Conservation (phyloP, 2,888 invertebrate genomes). For the Leuctra nigra region DNA sequence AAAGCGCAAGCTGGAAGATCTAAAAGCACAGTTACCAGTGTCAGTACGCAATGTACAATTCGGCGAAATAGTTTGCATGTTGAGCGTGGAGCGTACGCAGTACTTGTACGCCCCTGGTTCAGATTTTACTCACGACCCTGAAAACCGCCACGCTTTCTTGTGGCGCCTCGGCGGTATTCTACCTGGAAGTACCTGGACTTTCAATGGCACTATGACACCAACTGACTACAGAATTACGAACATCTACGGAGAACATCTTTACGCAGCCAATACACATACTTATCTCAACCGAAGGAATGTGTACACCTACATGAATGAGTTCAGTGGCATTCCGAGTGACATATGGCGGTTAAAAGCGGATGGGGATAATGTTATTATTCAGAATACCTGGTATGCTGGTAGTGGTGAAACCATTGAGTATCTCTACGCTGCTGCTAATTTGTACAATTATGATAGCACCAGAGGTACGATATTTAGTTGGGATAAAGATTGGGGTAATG, state of each 20-base stretch:
- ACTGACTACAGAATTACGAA: not conserved
- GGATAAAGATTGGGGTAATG: not conserved
- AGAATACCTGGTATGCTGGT: conserved; percentile 1
- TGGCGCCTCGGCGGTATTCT: not conserved
- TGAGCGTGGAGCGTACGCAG: not conserved
- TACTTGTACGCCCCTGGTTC: not conserved
- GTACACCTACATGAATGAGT: not conserved
- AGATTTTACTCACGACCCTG: not conserved
- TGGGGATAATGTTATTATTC: not conserved
- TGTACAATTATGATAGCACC: not conserved
- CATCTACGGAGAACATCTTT: not conserved
- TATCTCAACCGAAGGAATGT: not conserved
- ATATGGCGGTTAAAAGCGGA: not conserved
- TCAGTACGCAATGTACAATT: not conserved
- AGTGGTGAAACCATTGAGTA: not conserved
- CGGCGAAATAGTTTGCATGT: not conserved
- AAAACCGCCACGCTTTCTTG: not conserved
- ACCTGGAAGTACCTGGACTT: not conserved
- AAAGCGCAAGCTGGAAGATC: not conserved
- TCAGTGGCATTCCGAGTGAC: not conserved
- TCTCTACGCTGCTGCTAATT: not conserved
- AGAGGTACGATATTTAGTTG: not conserved
- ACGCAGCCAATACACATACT: not conserved
- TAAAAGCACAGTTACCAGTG: not conserved
- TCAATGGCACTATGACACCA: not conserved